These are phyloP conservation scores for Drosophila leonis DNA, from an alignment of 2,888 invertebrate genomes.

Conservation along the genomic window DNA sequence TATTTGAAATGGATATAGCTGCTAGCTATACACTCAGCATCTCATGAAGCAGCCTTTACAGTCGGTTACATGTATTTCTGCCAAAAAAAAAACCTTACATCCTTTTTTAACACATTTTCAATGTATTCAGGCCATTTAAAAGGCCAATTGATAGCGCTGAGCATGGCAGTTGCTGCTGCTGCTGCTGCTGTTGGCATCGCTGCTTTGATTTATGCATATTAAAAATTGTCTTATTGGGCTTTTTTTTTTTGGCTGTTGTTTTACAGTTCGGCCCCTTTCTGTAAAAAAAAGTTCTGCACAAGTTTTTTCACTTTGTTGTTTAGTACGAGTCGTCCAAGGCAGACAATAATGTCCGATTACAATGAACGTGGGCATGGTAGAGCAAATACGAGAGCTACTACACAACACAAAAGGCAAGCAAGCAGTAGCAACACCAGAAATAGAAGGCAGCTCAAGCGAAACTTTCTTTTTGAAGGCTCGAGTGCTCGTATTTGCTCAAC, in stretches of 20 bases:
- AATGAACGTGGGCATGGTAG: conserved; percentile 43
- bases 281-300: conserved; percentile 50
- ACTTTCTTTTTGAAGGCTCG: conserved; percentile 65
- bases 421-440: conserved; percentile 1
- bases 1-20: neutral
- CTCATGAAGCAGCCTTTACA: neutral
- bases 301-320: conserved; percentile 45
- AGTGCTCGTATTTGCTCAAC: conserved; percentile 66
- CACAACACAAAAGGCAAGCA: conserved; percentile 12
- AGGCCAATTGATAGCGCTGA: conserved; percentile 21
- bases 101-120: neutral
- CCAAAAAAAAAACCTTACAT: neutral
- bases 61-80: neutral
- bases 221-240: conserved; percentile 61
- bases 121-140: conserved; percentile 8
- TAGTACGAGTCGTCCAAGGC: conserved; percentile 21
- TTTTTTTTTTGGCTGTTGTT: conserved; percentile 8
- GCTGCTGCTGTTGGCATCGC: conserved; percentile 10
- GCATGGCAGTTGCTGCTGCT: neutral
- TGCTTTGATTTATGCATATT: conserved; percentile 75
- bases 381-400: conserved; percentile 45
- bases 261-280: neutral
- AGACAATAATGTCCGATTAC: conserved; percentile 64
- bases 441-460: conserved; percentile 23
- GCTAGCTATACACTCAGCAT: neutral